Evolutionary conservation across 2,888 invertebrate species (phyloP).

Genomic region (Agrilus mali): DNA sequence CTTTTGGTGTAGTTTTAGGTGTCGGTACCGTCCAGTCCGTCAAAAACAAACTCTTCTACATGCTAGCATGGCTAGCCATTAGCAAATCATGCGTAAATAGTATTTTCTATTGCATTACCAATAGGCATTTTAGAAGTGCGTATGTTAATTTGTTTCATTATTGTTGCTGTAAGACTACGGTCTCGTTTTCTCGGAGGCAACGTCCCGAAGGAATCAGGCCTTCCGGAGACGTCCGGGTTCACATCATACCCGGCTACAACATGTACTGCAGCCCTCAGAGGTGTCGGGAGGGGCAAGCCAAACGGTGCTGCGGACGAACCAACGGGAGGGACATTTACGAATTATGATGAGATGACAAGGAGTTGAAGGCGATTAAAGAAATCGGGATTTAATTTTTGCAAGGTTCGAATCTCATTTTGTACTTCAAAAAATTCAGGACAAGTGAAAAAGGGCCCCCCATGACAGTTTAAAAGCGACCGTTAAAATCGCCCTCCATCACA

Average conservation of each 20-base stretch:
- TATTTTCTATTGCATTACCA: conserved; percentile 50
- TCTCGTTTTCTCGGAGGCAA: conserved; percentile 50
- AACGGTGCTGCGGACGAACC: conserved; percentile 30
- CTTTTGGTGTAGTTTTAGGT: conserved; percentile 49
- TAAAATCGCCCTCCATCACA: no score
- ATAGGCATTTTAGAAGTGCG: conserved; percentile 54
- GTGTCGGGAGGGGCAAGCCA: conserved; percentile 28
- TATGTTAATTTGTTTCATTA: conserved; percentile 65
- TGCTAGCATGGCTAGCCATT: conserved; percentile 56
- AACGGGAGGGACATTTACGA: conserved; percentile 45
- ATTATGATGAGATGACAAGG: conserved; percentile 35
- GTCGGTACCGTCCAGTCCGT: conserved; percentile 38
- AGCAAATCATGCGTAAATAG: conserved; percentile 56
- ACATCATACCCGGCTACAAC: conserved; percentile 59
- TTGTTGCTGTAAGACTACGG: conserved; percentile 67
- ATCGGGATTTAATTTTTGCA: no score
- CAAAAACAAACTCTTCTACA: conserved; percentile 46
- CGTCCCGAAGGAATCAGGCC: conserved; percentile 36
- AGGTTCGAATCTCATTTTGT: no score
- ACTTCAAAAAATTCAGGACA: no score
- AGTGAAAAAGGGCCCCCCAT: no score
- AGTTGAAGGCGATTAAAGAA: no score
- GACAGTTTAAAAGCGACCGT: no score
- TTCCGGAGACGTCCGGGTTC: conserved; percentile 55
- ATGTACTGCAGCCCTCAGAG: conserved; percentile 52